Percentiles rank a stretch among this genome's conserved stretches.
These are phyloP conservation scores for Oncorhynchus nerka DNA, from an alignment of 2,113 vertebrate species.

Conservation along the genomic window DNA sequence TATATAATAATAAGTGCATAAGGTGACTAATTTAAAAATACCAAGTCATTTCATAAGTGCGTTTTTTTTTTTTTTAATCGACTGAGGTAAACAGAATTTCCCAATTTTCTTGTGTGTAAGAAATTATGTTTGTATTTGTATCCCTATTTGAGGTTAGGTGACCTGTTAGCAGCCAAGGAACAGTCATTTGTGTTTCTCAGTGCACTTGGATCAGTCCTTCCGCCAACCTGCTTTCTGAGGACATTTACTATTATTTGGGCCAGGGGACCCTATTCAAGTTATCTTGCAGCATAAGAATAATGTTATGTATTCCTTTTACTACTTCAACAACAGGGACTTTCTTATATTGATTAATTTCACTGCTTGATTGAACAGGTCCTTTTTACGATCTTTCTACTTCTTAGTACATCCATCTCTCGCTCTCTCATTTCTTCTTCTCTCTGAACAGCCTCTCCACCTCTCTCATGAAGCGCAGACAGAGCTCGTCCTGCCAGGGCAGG, in stretches of 20 bases:
- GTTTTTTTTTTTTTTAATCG: not conserved
- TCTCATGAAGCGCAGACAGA: slow-evolving; percentile 91
- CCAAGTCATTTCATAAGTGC: too few species aligned
- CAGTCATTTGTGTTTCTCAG: not conserved
- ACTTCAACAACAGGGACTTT: not conserved
- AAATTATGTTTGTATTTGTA: not conserved
- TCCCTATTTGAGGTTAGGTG: not conserved
- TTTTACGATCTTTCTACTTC: not conserved
- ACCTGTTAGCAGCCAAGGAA: not conserved
- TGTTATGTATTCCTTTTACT: not conserved
- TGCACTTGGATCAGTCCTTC: not conserved
- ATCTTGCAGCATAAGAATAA: not conserved
- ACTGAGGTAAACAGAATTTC: not conserved
- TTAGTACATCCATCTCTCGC: not conserved
- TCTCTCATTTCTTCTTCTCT: slow-evolving; percentile 24
- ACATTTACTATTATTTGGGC: not conserved
- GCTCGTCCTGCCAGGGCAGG: slow-evolving; percentile 88
- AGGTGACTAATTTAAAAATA: not conserved
- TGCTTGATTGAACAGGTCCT: not conserved
- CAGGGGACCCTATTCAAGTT: not conserved
- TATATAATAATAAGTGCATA: too few species aligned
- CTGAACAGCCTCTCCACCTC: slow-evolving; percentile 82
- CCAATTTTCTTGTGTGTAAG: not conserved
- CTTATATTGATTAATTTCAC: not conserved
- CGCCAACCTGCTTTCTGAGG: not conserved